Conservation (phyloP, 2,888 invertebrate species). For the Acholoe squamosa region DNA sequence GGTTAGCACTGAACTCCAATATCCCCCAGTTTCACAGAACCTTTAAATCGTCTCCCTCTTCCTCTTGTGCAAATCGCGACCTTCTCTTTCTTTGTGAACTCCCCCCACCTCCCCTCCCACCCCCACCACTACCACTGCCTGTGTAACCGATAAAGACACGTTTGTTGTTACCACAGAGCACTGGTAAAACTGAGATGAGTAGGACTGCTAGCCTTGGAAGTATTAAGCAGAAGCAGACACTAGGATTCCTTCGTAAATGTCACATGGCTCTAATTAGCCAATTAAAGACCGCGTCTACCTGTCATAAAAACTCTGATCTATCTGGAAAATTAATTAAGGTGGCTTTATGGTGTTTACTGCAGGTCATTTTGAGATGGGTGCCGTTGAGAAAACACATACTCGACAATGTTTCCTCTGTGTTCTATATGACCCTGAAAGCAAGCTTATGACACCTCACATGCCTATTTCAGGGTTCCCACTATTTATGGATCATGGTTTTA, state of each 20-base stretch:
- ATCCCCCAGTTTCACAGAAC: too few relatives aligned
- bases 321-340: slow-evolving; percentile 50
- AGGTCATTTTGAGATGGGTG: neutral
- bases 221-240: neutral
- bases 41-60: too few relatives aligned
- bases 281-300: slow-evolving; percentile 23
- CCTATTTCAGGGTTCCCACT: too few relatives aligned
- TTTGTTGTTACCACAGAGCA: too few relatives aligned
- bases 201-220: neutral
- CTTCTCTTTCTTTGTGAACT: too few relatives aligned
- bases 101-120: too few relatives aligned
- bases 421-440: neutral
- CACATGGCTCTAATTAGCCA: slow-evolving; percentile 47
- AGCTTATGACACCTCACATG: neutral
- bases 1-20: too few relatives aligned
- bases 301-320: slow-evolving; percentile 39
- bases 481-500: too few relatives aligned
- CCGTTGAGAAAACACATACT: slow-evolving; percentile 26
- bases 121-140: too few relatives aligned
- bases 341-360: slow-evolving; percentile 46
- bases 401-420: neutral
- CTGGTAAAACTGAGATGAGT: neutral
- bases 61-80: too few relatives aligned
- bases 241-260: slow-evolving; percentile 29
- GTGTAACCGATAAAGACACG: too few relatives aligned